Evolutionary conservation across 2,797 vertebrate genomes (phyloP), one percentile per base, ranked within the genome.

Genomic region (Ctenochaetus hawaiiensis): DNA sequence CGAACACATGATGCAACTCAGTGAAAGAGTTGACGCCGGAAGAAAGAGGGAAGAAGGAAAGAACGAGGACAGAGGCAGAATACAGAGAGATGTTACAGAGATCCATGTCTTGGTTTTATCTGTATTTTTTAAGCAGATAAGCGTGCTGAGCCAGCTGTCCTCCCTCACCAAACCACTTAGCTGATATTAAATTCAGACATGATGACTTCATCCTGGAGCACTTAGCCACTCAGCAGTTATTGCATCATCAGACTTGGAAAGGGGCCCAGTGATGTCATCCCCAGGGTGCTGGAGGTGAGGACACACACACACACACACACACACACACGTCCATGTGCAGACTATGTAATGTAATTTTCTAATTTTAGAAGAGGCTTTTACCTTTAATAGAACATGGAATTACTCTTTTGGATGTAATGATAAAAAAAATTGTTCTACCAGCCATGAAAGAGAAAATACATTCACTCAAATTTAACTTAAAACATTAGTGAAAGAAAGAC

Each of bases 151-250:
- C 69, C 69, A 84, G 80, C 68, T 69, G 64, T 18, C 62, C 63
- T 58, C 51, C 60, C 20, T 59, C 22, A 6, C 82, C 47, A 18
- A 81, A 80, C 78, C 90, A 90, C 90, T 92, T 87, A 85, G 84
- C 77, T 77, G 57, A 89, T 90, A 92, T 91, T 89, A 86, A 88
- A 90, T 86, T 78, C 82, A 80, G 56, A 43, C 47, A n/a, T 1
- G 61, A 87, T 90, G 89, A 91, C 86, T 78, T 91, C 90, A 92
- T 90, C 83, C 70, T 10, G 6, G 16, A 67, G 78, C 87, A 81
- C 83, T 87, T 72, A 81, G 66, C 82, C 68, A 75, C 83, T 82
- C 77, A 81, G 86, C 82, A 81, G 22, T 44, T 80, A 84, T 86
- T 63, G 75, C 90, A 84, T 91, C 90, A 91, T 77, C 81, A 67